Conservation (phyloP, 1,140 invertebrate genomes). For the Chironomus tepperi region DNA sequence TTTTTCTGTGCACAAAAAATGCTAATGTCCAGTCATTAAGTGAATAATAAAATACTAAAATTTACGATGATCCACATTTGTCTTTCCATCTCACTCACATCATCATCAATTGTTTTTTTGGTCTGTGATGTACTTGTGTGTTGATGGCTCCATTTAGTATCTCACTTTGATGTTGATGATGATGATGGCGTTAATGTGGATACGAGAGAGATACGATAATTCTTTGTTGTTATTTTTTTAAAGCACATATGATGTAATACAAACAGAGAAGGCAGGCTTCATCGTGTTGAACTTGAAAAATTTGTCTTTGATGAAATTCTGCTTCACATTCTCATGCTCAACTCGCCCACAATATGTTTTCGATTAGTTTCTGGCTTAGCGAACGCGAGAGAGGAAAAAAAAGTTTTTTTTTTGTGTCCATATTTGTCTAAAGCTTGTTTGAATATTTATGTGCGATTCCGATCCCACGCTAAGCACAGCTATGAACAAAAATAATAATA, state of each 20-base stretch:
- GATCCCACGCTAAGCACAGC: not conserved
- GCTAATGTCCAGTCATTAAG: not conserved
- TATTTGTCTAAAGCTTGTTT: slow-evolving; percentile 6
- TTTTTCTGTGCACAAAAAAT: not conserved
- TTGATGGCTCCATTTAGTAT: slow-evolving; percentile 19
- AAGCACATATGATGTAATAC: slow-evolving; percentile 1
- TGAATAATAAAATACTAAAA: not conserved
- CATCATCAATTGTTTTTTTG: too few relatives aligned
- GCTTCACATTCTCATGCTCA: slow-evolving; percentile 12
- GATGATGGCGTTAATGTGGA: not conserved
- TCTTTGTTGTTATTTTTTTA: not conserved
- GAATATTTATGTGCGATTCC: slow-evolving; percentile 2
- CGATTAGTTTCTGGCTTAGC: not conserved
- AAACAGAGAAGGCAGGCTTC: not conserved
- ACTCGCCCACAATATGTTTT: slow-evolving; percentile 11
- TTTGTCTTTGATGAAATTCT: slow-evolving; percentile 13
- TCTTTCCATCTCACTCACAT: not conserved
- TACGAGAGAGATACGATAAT: not conserved
- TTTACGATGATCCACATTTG: slow-evolving; percentile 16
- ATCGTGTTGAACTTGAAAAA: slow-evolving; percentile 13
- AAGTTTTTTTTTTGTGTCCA: not conserved
- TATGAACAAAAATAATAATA: not conserved
- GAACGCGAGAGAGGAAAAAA: not conserved
- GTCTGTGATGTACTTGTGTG: slow-evolving; percentile 5
- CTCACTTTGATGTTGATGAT: not conserved